Evolutionary conservation across 2,113 vertebrate species (phyloP), one percentile per base, ranked within the genome.

Genomic region (Argyrosomus japonicus): DNA sequence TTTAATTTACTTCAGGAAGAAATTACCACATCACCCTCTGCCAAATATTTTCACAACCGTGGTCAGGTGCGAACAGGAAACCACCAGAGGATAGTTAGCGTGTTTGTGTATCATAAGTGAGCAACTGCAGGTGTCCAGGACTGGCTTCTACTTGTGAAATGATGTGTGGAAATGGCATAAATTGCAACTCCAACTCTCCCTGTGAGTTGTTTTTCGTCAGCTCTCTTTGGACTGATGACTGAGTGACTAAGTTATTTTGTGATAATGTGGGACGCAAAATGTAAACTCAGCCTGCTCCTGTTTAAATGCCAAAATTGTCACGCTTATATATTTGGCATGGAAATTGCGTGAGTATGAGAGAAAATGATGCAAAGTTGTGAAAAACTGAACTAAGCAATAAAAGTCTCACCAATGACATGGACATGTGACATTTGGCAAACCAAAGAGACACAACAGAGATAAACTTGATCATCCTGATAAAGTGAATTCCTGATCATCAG

Each of bases 1-100:
- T 93, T 91, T 87, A 91, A 91, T 91, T 92, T 85, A 82, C 85
- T 77, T 27, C 69, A 70, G 81, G 84, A 90, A 91, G 83, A 89
- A 87, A 80, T 85, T 58, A 87, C 89, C 88, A 91, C 90, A 89
- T 89, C n/a, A 71, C 83, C 63, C 84, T 82, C 81, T n/a, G 63
- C 69, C 76, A 87, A 87, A 90, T 92, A 89, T 94, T 93, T 94
- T 88, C 81, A 84, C 77, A 91, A 68, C 80, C 83, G 45, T 68
- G 73, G 84, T 87, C 85, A 93, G 79, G 87, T 93, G 86, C 45
- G 47, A 77, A 77, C 47, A 78, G 75, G 80, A 80, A 84, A 86
- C 76, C 91, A 73, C 78, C 79, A 43, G 73, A 74, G 68, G 80
- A 75, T 11, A 69, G 69, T 64, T 21, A 43, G 70, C 8, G 43